phyloP scores from a whole-genome alignment of 1,140 invertebrate species.

The Marisa cornuarietis region DNA sequence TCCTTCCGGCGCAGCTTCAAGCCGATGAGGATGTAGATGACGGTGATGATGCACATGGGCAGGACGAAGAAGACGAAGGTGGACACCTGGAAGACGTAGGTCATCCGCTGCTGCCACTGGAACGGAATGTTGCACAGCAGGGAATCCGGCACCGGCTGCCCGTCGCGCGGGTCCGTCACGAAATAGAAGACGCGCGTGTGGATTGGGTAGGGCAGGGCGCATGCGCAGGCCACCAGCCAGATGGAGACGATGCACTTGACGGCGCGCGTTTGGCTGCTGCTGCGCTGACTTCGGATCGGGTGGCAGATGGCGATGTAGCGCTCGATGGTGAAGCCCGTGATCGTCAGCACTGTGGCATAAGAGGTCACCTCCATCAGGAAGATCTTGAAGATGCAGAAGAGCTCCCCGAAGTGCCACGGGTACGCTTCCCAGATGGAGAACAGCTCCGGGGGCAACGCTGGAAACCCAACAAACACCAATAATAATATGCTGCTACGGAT shows the following conservation, averaged over 20 bases:
- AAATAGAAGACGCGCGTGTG: constrained; percentile 57
- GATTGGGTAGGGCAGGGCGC: constrained; percentile 76
- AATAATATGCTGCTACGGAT: background rate
- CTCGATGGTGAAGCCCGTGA: constrained; percentile 93
- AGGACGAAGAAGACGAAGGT: constrained; percentile 66
- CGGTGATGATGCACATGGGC: constrained; percentile 65
- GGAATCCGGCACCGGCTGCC: constrained; percentile 46
- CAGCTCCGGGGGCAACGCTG: constrained; percentile 85
- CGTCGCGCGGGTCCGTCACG: constrained; percentile 35
- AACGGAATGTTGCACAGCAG: constrained; percentile 60
- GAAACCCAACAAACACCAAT: constrained; percentile 11
- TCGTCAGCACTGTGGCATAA: constrained; percentile 92
- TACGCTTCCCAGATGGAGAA: constrained; percentile 87
- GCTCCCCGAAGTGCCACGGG: constrained; percentile 87
- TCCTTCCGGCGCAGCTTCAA: constrained; percentile 53
- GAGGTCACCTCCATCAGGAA: constrained; percentile 89
- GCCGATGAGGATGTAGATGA: constrained; percentile 65
- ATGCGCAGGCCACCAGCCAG: constrained; percentile 80
- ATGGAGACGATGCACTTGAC: constrained; percentile 81
- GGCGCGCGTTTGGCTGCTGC: constrained; percentile 82
- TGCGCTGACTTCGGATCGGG: constrained; percentile 86
- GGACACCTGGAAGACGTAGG: constrained; percentile 61
- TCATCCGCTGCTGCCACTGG: constrained; percentile 51
- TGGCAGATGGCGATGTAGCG: constrained; percentile 94
- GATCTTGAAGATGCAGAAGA: constrained; percentile 85